Evolutionary conservation across 2,888 invertebrate genomes (phyloP), one percentile per base, ranked within the genome.

Genomic region (Malthinus seriepunctatus): DNA sequence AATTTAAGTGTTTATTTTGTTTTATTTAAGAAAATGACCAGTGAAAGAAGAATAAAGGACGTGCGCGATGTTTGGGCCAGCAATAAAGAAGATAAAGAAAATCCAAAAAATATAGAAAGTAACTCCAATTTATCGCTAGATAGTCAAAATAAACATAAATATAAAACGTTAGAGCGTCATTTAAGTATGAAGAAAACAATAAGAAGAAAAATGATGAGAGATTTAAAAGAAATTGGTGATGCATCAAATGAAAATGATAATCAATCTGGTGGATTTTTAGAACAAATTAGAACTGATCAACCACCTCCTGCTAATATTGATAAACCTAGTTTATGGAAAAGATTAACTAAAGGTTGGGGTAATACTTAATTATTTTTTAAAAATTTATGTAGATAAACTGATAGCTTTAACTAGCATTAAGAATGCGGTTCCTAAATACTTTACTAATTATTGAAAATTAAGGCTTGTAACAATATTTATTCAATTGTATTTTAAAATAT

Each of bases 111-210:
- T 73, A 80, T 79, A 65, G 15, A 46, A 34, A 66, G 66, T 50
- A 71, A 71, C 32, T 85, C 85, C 71, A 86, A 85, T 74, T 74
- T 77, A 32, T 70, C 72, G 61, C 67, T 69, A 52, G 81, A 81
- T 67, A 78, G 77, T 1, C 84, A 85, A 70, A 85, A 85, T 70
- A 88, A 88, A 71, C 88, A 89, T 66, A 88, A 89, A 73, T 87
- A 83, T 77, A 86, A 88, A 73, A 91, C 91, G 12, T 78, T 91
- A 38, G 91, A 92, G 73, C 81, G 91, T 68, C 91, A 91, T 77
- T 83, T 92, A 70, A 91, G 91, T 74, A 91, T 91, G 91, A 91
- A 92, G 81, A 91, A 91, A 76, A 91, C 91, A 11, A 91, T 91
- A 67, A 80, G 91, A 68, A 91, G 90, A 81, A 91, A 91, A 79